Evolutionary conservation across 1,140 invertebrate species (phyloP), one percentile per base, ranked within the genome.

Genomic region (Leptinotarsa lineolata): DNA sequence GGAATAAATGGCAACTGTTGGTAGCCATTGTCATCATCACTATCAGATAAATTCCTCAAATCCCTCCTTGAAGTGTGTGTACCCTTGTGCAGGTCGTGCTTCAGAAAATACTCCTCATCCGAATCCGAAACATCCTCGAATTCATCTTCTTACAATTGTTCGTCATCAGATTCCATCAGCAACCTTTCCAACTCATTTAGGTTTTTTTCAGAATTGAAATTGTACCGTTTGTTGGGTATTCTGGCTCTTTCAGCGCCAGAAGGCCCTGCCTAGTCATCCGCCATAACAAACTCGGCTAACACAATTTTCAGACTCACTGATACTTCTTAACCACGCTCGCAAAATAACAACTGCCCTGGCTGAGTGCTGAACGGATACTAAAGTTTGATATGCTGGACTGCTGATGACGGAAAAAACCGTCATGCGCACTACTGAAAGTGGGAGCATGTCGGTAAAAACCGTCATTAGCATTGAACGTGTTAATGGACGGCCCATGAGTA

Each of bases 1-100:
- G 48, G 48, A 54, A 54, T 54, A 54, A 16, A 12, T 54, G 48
- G 48, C 48, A 54, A 54, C 2, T 54, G 13, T 54, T 54, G 48
- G 48, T 54, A 54, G 48, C 48, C 48, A 54, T 54, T 54, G 48
- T n/a, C 48, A 54, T 54, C 15, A 54, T 54, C 48, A 54, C 48
- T 54, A 54, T 16, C 48, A 54, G 48, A 54, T 54, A 54, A 16
- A 54, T 54, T 54, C 4, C 46, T 54, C 13, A 54, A 54, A 54
- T 54, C 46, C 13, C 46, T 54, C 46, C 46, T 54, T 11, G 12
- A 16, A 54, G 46, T 54, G 46, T 54, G 46, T 54, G 46, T 54
- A 54, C 46, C 46, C 24, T 54, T 54, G 46, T 54, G 46, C n/a
- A 54, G 46, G 46, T 54, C 46, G 46, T 54, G 13, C 46, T 48